phyloP scores from a whole-genome alignment of 92 coral and sea anemone species.

The Umimayanthus kanabou region DNA sequence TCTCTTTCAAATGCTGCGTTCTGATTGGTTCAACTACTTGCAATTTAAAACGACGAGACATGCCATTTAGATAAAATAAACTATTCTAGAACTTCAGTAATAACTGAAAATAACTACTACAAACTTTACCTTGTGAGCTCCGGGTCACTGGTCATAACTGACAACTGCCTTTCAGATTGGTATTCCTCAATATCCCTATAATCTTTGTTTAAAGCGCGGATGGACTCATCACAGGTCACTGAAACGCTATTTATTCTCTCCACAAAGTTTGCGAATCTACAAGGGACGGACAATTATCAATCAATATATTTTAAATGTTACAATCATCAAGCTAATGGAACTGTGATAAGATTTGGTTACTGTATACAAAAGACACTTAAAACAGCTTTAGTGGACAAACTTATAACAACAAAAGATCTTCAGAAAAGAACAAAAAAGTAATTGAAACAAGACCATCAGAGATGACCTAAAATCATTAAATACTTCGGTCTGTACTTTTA shows the following conservation, averaged over 20 bases:
- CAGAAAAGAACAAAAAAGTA: too few relatives aligned
- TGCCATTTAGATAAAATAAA: too few relatives aligned
- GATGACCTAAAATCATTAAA: too few relatives aligned
- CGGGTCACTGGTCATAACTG: slow-evolving; percentile 16
- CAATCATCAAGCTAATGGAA: too few relatives aligned
- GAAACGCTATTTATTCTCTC: background rate
- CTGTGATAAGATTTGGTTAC: background rate
- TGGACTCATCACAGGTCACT: slow-evolving; percentile 12
- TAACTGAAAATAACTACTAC: background rate
- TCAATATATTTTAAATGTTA: too few relatives aligned
- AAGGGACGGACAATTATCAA: background rate
- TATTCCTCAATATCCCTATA: slow-evolving; percentile 26
- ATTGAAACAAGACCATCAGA: too few relatives aligned
- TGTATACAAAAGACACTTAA: background rate
- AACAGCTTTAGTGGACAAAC: too few relatives aligned
- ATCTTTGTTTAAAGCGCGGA: background rate
- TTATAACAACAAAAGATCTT: too few relatives aligned
- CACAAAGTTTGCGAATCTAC: slow-evolving; percentile 11
- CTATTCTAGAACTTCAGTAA: background rate
- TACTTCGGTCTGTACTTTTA: too few relatives aligned
- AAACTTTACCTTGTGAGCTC: slow-evolving; percentile 19
- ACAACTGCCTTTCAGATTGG: slow-evolving; percentile 9
- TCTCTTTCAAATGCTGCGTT: too few relatives aligned
- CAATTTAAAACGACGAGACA: too few relatives aligned
- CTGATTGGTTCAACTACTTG: too few relatives aligned